These are phyloP conservation scores for Nebria salina DNA, from an alignment of 2,888 invertebrate species.

Conservation along the genomic window DNA sequence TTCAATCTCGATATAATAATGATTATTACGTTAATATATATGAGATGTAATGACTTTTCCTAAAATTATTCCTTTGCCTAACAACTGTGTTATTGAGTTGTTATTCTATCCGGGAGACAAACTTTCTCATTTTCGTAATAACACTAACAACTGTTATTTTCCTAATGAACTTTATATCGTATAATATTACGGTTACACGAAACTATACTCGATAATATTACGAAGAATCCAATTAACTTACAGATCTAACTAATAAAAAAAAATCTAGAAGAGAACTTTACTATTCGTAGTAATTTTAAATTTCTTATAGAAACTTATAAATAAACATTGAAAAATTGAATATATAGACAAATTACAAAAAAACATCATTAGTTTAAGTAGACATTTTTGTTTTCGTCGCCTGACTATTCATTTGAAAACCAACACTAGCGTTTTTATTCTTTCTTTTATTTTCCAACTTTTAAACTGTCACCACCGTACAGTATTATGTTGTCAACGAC, in stretches of 20 bases:
- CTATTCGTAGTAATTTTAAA: no score
- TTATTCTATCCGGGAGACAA: no score
- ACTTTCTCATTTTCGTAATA: no score
- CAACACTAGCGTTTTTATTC: constrained; percentile 10
- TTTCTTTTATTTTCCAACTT: constrained; percentile 7
- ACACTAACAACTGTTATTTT: no score
- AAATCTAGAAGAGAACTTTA: no score
- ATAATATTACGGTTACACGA: no score
- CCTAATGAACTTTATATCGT: no score
- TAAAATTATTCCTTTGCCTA: not conserved
- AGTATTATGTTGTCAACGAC: constrained; percentile 17
- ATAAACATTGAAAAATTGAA: not conserved
- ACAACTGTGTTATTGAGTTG: no score
- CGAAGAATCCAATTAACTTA: no score
- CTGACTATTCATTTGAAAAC: constrained; percentile 11
- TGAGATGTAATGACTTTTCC: not conserved
- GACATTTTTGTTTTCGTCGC: constrained; percentile 5
- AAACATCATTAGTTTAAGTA: constrained; percentile 12
- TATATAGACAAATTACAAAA: not conserved
- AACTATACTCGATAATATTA: no score
- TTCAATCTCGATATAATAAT: not conserved
- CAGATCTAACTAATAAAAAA: no score
- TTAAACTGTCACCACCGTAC: constrained; percentile 11
- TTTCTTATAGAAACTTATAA: no score
- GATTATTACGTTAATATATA: not conserved